phyloP scores from a whole-genome alignment of 2,113 vertebrate species.

The Engystomops pustulosus region DNA sequence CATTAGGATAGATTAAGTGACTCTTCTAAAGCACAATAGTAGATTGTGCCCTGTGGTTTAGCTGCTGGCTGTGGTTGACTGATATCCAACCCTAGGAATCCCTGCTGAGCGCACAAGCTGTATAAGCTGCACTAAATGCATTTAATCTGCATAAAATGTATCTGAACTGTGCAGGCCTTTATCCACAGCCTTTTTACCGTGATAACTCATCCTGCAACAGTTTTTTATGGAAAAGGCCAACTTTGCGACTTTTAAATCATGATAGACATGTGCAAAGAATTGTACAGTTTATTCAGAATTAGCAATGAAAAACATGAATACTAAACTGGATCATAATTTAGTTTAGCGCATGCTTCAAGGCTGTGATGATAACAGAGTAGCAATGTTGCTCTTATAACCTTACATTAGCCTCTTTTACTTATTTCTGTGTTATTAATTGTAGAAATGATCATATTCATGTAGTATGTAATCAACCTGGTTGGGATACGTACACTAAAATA shows the following conservation, averaged over 20 bases:
- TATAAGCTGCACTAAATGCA: constrained; percentile 77
- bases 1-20: constrained; percentile 89
- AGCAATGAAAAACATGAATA: neutral
- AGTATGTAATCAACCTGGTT: too few species aligned
- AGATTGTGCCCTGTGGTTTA: constrained; percentile 79
- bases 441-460: neutral
- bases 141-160: constrained; percentile 85
- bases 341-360: neutral
- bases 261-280: neutral
- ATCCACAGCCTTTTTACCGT: constrained; percentile 66
- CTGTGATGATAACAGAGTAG: neutral
- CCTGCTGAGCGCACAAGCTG: constrained; percentile 79
- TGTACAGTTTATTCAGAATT: neutral
- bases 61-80: constrained; percentile 82
- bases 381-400: neutral
- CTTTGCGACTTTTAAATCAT: neutral
- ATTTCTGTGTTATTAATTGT: neutral
- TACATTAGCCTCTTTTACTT: neutral
- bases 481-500: too few species aligned
- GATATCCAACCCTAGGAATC: constrained; percentile 85
- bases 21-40: constrained; percentile 82
- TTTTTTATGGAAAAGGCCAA: neutral
- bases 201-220: neutral
- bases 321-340: neutral
- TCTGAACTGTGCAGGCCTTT: constrained; percentile 78